Base-by-base conservation (phyloP, 2,113 vertebrate species). In the Mesitornis unicolor region DNA sequence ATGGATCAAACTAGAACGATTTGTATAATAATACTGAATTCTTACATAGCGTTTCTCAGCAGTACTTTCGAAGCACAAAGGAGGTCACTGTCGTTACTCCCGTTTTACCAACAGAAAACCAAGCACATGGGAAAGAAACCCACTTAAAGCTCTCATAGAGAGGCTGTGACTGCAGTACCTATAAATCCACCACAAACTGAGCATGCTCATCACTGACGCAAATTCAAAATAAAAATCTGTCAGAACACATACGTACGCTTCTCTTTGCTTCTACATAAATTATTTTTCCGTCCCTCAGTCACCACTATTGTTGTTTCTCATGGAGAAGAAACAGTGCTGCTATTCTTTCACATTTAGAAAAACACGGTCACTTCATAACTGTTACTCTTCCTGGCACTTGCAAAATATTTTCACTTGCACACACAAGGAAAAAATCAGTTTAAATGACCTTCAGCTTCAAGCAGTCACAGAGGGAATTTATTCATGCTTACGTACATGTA, bases 21-120 rank as follows among this genome's bases (percentile, higher is more conserved):
- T 90, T 90, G 91, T 93, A 81, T 93, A 90, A 86, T 77, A 93
- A 85, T 94, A 80, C 83, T 77, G 76, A 93, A 43, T 70, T 93
- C 90, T 92, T 86, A 85, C 29, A 69, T 91, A 79, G 68, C 57
- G 82, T 83, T 90, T 89, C 90, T 77, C 47, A 28, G 80, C 73
- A 65, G 63, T 36, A 79, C 75, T 94, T 91, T 42, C 35, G 40
- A 81, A 69, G 89, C 70, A 94, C 85, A 95, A 95, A 90, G 78
- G 78, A 90, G 70, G 73, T 61, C 63, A 40, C 35, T 36, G 29
- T 51, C 53, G 48, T 91, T 87, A 97, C 78, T 90, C 85, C 38
- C 54, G 71, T 74, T 78, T 74, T 89, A 96, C 83, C 76, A 84
- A 93, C 15, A 64, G 60, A 83, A 90, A 90, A 74, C 18, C 0